Conservation (phyloP, 1,140 invertebrate genomes). For the Drosophila cardini region DNA sequence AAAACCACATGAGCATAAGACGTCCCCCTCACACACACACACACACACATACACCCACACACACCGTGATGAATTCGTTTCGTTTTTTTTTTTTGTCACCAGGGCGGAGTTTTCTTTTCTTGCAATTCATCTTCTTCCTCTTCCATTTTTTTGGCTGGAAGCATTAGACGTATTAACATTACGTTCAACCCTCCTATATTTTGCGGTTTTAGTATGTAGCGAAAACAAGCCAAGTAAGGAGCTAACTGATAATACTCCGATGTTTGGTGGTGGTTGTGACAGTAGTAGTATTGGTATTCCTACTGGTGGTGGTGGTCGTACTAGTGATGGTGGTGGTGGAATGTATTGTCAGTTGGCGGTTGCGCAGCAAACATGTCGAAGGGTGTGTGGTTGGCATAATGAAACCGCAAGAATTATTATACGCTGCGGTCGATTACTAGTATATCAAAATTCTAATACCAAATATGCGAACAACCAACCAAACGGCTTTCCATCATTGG, state of each 20-base stretch:
- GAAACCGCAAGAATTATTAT: constrained; percentile 84
- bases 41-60: constrained; percentile 15
- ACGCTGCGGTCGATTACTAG: constrained; percentile 81
- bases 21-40: constrained; percentile 38
- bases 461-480: constrained; percentile 39
- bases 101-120: constrained; percentile 58
- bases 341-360: constrained; percentile 63
- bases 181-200: constrained; percentile 68
- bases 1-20: constrained; percentile 53
- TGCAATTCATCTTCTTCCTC: constrained; percentile 1
- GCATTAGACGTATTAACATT: constrained; percentile 24
- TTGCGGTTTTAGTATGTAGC: constrained; percentile 65
- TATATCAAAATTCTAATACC: constrained; percentile 77
- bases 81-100: constrained; percentile 29
- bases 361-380: constrained; percentile 66
- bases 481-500: constrained; percentile 37
- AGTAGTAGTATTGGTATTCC: constrained; percentile 11
- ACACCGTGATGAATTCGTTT: constrained; percentile 42
- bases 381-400: constrained; percentile 77
- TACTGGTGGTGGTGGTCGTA: constrained; percentile 21
- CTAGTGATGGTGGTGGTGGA: constrained; percentile 46
- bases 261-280: constrained; percentile 37
- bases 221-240: constrained; percentile 23
- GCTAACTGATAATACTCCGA: background rate
- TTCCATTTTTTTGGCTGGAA: constrained; percentile 21